Percentiles rank a stretch among this genome's conserved stretches.
These are phyloP conservation scores for Ptilodon capucinus DNA, from an alignment of 2,888 invertebrate species.

Conservation along the genomic window DNA sequence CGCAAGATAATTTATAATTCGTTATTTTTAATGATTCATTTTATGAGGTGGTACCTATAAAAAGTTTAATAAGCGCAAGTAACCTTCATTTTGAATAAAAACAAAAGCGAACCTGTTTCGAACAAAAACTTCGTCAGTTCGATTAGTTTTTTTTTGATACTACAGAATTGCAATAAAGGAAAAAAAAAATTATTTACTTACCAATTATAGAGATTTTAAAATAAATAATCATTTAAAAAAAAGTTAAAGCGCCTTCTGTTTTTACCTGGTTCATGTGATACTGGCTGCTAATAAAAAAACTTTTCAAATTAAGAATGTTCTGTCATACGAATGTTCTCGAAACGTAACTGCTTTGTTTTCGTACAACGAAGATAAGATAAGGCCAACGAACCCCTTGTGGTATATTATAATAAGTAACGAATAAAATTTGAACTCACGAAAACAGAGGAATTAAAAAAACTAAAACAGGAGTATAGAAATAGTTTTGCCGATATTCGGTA, in stretches of 20 bases:
- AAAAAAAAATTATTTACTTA: no score
- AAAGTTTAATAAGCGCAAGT: constrained; percentile 19
- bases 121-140: constrained; percentile 5
- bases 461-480: no score
- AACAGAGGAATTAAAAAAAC: neutral
- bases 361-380: neutral
- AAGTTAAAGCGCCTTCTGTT: neutral
- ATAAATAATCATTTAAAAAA: no score
- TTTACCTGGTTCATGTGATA: neutral
- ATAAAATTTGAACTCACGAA: neutral
- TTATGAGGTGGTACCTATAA: constrained; percentile 10
- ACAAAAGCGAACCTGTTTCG: constrained; percentile 7
- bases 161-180: constrained; percentile 23
- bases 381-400: neutral
- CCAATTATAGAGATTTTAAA: no score
- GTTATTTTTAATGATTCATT: neutral
- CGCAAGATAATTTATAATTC: no score
- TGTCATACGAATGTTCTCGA: neutral
- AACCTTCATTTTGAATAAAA: constrained; percentile 19
- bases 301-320: neutral
- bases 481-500: no score
- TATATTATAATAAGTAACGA: neutral
- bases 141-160: constrained; percentile 17
- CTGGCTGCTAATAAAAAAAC: neutral
- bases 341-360: neutral